Evolutionary conservation across 2,113 vertebrate species (phyloP), one percentile per base, ranked within the genome.

Genomic region (Equus przewalskii): DNA sequence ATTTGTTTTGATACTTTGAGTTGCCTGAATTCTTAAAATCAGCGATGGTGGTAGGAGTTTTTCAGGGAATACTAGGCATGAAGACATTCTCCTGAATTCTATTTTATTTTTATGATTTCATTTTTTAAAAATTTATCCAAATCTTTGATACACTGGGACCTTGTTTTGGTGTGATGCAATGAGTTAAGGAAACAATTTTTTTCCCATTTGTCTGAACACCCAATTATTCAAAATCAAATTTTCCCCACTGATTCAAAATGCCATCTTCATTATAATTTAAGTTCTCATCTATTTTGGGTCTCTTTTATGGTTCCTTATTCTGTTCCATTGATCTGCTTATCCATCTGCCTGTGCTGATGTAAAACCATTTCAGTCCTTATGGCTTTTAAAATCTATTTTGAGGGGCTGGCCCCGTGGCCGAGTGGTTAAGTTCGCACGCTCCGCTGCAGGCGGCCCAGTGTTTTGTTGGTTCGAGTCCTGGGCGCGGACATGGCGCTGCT

Each of bases 61-160:
- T 70, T 85, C 81, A 78, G 58, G 18, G 58, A 89, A 84, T 26
- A 21, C 44, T 30, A 28, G n/a, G 28, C 6, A 0, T 70, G 44
- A 90, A 85, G 16, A 92, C 16, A 79, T 79, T 79, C 9, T 44
- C 46, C 76, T n/a, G 30, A 88, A 88, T 79, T 91, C n/a, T 83
- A 24, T 96, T 91, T 33, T 88, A 88, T 58, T 78, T 94, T 82
- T 73, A 83, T n/a, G 3, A 41, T 88, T 88, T 97, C 44, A 49
- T 9, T 88, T 73, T 84, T 80, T 10, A 0, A 19, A 67, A 89
- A 83, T 65, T n/a, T 33, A 65, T 65, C n/a, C 96, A 82, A 95
- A 83, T 60, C 36, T 93, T n/a, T 87, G 15, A 58, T 49, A 72
- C 4, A 89, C 13, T 80, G 92, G 79, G 28, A 89, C 64, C 16